These are phyloP conservation scores for Sitta europaea DNA, from an alignment of 2,113 vertebrate species.

Conservation along the genomic window DNA sequence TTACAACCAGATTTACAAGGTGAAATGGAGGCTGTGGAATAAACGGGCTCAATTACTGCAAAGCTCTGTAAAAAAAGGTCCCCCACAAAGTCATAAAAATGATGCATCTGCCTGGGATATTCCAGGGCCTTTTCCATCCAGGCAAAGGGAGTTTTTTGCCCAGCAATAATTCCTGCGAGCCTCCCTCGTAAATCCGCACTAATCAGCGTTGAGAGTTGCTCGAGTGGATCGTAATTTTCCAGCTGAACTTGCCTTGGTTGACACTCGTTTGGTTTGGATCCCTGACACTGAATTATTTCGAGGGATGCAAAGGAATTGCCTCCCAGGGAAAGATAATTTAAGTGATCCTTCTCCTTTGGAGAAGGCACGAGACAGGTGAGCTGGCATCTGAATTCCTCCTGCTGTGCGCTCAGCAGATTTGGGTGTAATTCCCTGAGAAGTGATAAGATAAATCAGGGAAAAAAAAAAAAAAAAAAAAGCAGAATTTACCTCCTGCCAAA, in stretches of 20 bases:
- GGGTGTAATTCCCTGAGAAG: neutral
- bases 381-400: neutral
- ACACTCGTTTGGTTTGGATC: neutral
- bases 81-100: constrained; percentile 41
- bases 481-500: neutral
- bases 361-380: neutral
- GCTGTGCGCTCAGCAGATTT: neutral
- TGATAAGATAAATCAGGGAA: neutral
- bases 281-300: neutral
- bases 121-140: neutral
- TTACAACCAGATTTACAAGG: neutral
- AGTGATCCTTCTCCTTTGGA: too few relatives aligned
- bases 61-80: neutral
- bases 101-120: constrained; percentile 5
- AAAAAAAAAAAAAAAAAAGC: neutral
- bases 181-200: neutral
- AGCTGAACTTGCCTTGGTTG: neutral
- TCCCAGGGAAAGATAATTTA: neutral
- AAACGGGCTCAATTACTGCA: neutral
- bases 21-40: neutral
- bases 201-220: neutral
- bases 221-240: neutral
- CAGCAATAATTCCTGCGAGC: neutral
- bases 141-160: neutral
- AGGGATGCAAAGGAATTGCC: neutral